Base-by-base conservation (phyloP, 2,888 invertebrate genomes). In the Meteorus cinctellus region DNA sequence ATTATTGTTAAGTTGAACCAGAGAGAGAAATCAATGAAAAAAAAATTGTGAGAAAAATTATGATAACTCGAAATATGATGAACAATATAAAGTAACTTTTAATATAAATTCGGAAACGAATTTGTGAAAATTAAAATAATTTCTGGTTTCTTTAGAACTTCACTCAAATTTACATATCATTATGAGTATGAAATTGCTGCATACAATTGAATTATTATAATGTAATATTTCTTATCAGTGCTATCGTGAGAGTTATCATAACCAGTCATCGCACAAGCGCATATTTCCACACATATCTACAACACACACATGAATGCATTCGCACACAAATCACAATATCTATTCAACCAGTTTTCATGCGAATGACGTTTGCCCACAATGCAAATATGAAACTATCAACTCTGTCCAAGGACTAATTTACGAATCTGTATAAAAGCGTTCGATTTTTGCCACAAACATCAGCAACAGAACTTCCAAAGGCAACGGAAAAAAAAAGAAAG, bases 281-380 rank as follows among this genome's bases (percentile, higher is more conserved):
- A 48, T 41, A 41, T 41, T 41, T 12, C 41, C 48, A n/a, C n/a
- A 48, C n/a, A 48, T 48, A 48, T 48, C 16, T 14, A 24, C 6
- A 19, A 55, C n/a, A 8, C 8, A 55, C n/a, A 55, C 6, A 19
- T 19, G n/a, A 24, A n/a, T n/a, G 16, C 48, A 48, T 48, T 48
- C 4, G 2, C 16, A 55, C 19, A 55, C 19, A 19, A 55, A 55
- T 55, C 19, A 24, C 19, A 55, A 24, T 55, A 55, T 55, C 55
- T 55, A 55, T 55, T 55, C 55, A 55, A 55, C 55, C 19, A 55
- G 19, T 55, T 55, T 55, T 55, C 55, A 55, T 55, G 16, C 48
- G 19, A 19, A 55, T 19, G 55, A 55, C 55, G 55, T 19, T 1
- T 55, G 6, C 6, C 55, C 19, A 55, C 19, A 6, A 19, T 5